Conservation (phyloP, 1,140 invertebrate genomes). For the Bombus impatiens region DNA sequence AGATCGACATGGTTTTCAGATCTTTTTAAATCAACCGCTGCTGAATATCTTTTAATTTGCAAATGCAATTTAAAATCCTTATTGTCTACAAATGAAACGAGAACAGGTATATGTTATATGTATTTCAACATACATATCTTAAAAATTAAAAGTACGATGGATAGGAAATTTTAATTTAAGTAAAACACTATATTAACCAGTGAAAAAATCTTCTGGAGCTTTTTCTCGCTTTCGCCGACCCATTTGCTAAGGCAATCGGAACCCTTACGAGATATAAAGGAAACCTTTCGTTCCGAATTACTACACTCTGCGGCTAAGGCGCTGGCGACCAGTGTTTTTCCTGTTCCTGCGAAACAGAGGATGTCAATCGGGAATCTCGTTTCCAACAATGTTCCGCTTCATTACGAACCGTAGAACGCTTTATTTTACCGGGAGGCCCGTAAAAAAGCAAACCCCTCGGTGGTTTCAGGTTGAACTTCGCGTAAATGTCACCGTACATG, state of each 20-base stretch:
- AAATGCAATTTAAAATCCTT: too few species aligned
- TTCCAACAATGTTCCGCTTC: neutral
- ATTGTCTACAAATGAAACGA: too few species aligned
- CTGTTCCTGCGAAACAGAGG: slow-evolving; percentile 79
- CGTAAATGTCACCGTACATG: slow-evolving; percentile 87
- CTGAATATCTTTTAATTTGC: too few species aligned
- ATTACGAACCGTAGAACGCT: slow-evolving; percentile 39
- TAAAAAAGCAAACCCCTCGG: slow-evolving; percentile 89
- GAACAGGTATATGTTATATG: too few species aligned
- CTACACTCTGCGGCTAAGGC: slow-evolving; percentile 82
- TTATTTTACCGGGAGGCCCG: slow-evolving; percentile 87
- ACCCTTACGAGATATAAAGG: slow-evolving; percentile 83
- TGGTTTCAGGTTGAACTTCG: slow-evolving; percentile 86
- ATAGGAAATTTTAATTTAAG: neutral
- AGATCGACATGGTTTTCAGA: neutral
- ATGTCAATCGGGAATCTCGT: slow-evolving; percentile 13
- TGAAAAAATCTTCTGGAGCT: slow-evolving; percentile 81
- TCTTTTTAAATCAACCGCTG: neutral
- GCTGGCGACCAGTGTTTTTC: slow-evolving; percentile 83
- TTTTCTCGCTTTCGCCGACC: slow-evolving; percentile 84
- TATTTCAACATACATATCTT: too few species aligned
- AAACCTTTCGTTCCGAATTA: slow-evolving; percentile 81
- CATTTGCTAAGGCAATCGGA: slow-evolving; percentile 84
- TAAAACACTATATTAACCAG: slow-evolving; percentile 33
- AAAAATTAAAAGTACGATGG: too few species aligned